Evolutionary conservation across 1,140 invertebrate genomes (phyloP), one percentile per base, ranked within the genome.

Genomic region (Penaeus indicus): DNA sequence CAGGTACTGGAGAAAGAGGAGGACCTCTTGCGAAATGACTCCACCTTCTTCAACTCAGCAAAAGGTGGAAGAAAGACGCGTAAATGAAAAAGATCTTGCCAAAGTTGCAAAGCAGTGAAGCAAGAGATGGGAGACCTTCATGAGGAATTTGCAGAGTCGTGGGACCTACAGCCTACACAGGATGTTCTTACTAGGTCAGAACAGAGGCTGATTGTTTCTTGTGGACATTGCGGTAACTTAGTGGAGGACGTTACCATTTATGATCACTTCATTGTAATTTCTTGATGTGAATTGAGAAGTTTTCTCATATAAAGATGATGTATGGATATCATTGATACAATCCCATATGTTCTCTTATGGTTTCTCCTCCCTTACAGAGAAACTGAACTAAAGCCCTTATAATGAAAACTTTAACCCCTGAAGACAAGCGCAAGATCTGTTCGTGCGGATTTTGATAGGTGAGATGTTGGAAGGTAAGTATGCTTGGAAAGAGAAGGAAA

Each of bases 321-420:
- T 42, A 27, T 32, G 11, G 47, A 18, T 13, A 54, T 60, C 4
- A 19, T 54, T 47, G 61, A n/a, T 60, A 21, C 5, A 32, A 11
- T 11, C 47, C 25, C 32, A 1, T 84, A 25, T 63, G 19, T 32
- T 18, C 38, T 11, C 3, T n/a, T 32, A 16, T 16, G 63, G 1
- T 47, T 7, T 47, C 7, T n/a, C 21, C 47, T 77, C 60, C 81
- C 84, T 92, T 92, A 32, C 91, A 94, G 95, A 91, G 94, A n/a
- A 96, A 91, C 93, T 97, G 77, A 96, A 97, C 96, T n/a, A 95
- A 96, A 87, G 95, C 97, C 92, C 94, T 99, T 18, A 96, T 99
- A 69, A 98, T 86, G 98, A 99, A 92, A 99, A 99, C 93, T 99
- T 99, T 99, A 92, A 98, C 98, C 19, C 94, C 95, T 5, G 97